A percentile compares a stretch with the other conserved stretches of the same genome.
Conservation (phyloP, 2,797 vertebrate species). For the Linurgus olivaceus region DNA sequence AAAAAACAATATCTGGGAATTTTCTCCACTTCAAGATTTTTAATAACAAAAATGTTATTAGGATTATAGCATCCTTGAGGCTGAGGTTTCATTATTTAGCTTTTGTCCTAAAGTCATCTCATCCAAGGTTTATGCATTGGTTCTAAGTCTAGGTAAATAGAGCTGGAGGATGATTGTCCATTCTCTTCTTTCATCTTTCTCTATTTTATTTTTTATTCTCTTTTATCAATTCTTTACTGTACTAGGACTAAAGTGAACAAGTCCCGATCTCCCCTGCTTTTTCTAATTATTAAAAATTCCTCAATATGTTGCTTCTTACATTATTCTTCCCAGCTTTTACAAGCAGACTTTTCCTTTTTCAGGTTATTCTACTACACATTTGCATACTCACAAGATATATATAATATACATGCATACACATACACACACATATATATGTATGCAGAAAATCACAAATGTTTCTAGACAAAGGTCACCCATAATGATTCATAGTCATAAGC, state of each 20-base stretch:
- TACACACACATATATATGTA: not conserved
- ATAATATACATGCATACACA: not conserved
- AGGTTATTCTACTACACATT: not conserved
- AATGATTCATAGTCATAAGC: not conserved
- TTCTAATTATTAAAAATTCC: not conserved
- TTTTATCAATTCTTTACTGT: not conserved
- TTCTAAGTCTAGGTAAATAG: not conserved
- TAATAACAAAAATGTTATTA: not conserved
- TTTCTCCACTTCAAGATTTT: not conserved
- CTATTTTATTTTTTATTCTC: not conserved
- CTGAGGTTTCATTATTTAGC: not conserved
- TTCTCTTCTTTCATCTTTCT: not conserved
- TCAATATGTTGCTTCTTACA: not conserved
- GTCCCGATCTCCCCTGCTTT: rapidly evolving
- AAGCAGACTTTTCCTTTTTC: not conserved
- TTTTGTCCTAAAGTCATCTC: not conserved
- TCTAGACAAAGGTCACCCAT: not conserved
- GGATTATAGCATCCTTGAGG: not conserved
- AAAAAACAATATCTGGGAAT: not conserved
- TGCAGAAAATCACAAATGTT: not conserved
- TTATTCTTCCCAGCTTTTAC: not conserved
- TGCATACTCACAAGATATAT: not conserved
- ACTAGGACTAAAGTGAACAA: not conserved
- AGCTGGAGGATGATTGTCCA: not conserved
- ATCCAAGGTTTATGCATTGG: not conserved